These are phyloP conservation scores for Eublepharis macularius DNA, from an alignment of 2,113 vertebrate species.

Conservation along the genomic window DNA sequence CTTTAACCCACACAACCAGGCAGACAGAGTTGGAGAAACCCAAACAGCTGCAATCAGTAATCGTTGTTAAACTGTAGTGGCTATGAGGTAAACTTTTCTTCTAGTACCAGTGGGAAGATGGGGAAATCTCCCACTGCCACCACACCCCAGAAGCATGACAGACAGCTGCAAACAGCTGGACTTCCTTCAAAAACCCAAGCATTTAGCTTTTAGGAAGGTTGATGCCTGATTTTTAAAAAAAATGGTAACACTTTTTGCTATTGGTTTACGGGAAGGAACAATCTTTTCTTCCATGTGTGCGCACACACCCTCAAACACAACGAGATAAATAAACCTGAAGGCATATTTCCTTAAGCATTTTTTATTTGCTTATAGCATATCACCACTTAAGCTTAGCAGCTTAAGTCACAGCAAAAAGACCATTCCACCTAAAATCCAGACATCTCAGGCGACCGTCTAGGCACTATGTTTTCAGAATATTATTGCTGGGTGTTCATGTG, in stretches of 20 bases:
- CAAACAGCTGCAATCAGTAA: background rate
- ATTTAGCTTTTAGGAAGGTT: background rate
- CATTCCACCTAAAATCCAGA: background rate
- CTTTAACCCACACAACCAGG: too few species aligned
- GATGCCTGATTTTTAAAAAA: background rate
- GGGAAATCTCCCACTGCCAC: background rate
- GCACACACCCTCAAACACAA: too few species aligned
- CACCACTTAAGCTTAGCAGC: too few species aligned
- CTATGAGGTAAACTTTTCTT: background rate
- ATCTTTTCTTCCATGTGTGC: background rate
- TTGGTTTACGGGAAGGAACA: background rate
- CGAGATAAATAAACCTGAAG: too few species aligned
- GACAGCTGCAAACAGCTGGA: background rate
- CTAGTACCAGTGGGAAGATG: background rate
- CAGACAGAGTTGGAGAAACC: background rate
- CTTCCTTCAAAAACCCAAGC: background rate
- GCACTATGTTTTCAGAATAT: background rate
- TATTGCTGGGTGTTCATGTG: background rate
- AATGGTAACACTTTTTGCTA: background rate
- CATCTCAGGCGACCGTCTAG: background rate
- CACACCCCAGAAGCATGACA: too few species aligned
- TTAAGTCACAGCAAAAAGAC: too few species aligned
- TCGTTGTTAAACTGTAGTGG: background rate
- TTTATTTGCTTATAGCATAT: background rate
- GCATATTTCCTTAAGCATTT: background rate